Percentiles rank a stretch among this genome's conserved stretches.
These are phyloP conservation scores for Drosophila lutescens DNA, from an alignment of 2,888 invertebrate species.

Conservation along the genomic window DNA sequence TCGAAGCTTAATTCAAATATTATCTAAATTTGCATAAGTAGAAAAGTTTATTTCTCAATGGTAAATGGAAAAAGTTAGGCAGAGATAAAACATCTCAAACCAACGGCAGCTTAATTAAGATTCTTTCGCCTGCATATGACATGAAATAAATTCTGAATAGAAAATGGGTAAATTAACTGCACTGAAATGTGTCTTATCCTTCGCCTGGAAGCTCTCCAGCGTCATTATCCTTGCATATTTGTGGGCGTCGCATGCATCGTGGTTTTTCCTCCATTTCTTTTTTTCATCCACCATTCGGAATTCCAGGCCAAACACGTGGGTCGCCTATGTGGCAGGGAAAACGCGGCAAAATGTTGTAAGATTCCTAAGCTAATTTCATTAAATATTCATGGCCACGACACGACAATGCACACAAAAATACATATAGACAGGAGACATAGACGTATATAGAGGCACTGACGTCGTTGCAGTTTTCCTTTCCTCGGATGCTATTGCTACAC, in stretches of 20 bases:
- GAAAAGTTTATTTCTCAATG: neutral
- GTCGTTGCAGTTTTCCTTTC: constrained; percentile 15
- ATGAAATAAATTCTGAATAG: neutral
- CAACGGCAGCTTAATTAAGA: neutral
- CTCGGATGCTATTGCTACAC: constrained; percentile 4
- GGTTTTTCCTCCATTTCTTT: neutral
- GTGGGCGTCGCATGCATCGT: constrained; percentile 25
- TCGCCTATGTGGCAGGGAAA: constrained; percentile 24
- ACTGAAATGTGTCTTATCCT: constrained; percentile 9
- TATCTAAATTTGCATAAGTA: neutral
- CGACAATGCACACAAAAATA: constrained; percentile 47
- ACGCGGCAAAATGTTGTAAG: constrained; percentile 60
- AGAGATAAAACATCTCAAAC: neutral
- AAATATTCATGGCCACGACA: constrained; percentile 72
- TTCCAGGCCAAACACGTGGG: constrained; percentile 41
- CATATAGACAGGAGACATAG: constrained; percentile 6
- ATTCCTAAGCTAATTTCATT: constrained; percentile 75
- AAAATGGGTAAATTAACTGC: constrained; percentile 5
- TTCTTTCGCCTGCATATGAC: neutral
- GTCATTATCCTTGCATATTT: constrained; percentile 36
- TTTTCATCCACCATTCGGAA: constrained; percentile 15
- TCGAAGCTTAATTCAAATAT: neutral
- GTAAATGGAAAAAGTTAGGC: neutral
- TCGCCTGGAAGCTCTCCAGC: constrained; percentile 4
- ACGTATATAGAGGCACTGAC: constrained; percentile 1